Percentiles rank a stretch among this genome's conserved stretches.
phyloP scores from a whole-genome alignment of 2,797 vertebrate species.

The Scolopax rusticola region DNA sequence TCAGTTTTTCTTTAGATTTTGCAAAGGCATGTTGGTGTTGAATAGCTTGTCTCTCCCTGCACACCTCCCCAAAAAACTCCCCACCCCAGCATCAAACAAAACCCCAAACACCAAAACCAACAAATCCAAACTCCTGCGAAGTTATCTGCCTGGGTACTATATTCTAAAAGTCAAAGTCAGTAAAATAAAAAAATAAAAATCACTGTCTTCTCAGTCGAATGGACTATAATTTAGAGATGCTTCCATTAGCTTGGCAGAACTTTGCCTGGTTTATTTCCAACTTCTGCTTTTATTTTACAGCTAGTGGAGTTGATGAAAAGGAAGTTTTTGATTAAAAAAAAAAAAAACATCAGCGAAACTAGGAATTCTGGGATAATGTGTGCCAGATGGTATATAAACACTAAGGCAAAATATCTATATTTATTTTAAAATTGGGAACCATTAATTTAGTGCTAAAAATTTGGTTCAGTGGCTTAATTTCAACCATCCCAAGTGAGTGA shows the following conservation, averaged over 20 bases:
- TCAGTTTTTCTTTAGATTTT: background rate
- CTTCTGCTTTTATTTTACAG: background rate
- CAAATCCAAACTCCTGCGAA: background rate
- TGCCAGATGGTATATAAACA: background rate
- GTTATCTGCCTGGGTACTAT: background rate
- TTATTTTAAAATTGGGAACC: background rate
- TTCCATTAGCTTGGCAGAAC: background rate
- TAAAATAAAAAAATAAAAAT: background rate
- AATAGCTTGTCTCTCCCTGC: background rate
- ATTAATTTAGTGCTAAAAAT: background rate
- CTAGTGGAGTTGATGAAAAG: background rate
- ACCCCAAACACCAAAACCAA: background rate
- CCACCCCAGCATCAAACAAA: background rate
- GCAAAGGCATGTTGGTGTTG: background rate
- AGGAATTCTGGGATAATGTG: background rate
- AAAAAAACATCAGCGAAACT: background rate
- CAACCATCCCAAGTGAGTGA: background rate
- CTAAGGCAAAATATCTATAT: background rate
- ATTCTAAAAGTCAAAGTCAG: background rate
- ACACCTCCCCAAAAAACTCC: fast-evolving
- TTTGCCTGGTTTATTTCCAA: background rate
- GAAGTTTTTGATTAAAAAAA: background rate
- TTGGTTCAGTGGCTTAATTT: slow-evolving; percentile 9
- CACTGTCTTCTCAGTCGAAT: background rate
- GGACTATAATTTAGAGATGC: background rate